Evolutionary conservation across 2,797 vertebrate genomes (phyloP).

Genomic region (Lutjanus argentimaculatus): DNA sequence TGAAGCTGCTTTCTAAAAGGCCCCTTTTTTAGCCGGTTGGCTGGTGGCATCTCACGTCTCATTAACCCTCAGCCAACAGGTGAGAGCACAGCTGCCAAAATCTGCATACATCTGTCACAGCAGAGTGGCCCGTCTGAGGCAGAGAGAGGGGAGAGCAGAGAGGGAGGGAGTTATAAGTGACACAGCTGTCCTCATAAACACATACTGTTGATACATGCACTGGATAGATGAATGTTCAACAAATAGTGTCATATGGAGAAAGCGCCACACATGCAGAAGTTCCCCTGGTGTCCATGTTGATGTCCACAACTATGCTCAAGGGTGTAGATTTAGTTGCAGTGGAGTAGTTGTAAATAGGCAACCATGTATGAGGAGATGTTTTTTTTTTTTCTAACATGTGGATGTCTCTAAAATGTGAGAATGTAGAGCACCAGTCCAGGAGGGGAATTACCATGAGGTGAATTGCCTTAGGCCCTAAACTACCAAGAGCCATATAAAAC

Average conservation of each 20-base stretch:
- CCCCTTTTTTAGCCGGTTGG: slow-evolving; percentile 21
- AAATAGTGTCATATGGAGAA: slow-evolving; percentile 20
- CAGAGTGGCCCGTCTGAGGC: slow-evolving; percentile 31
- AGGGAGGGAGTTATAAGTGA: slow-evolving; percentile 41
- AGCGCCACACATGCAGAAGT: background rate
- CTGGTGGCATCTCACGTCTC: slow-evolving; percentile 70
- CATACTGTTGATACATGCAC: slow-evolving; percentile 24
- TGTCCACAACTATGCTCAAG: background rate
- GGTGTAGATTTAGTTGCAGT: background rate
- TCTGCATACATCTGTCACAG: slow-evolving; percentile 76
- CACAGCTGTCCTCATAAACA: slow-evolving; percentile 72
- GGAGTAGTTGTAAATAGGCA: too few species aligned
- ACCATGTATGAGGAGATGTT: too few species aligned
- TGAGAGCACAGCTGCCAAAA: slow-evolving; percentile 80
- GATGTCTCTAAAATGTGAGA: background rate
- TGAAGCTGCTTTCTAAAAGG: slow-evolving; percentile 30
- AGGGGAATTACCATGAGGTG: too few species aligned
- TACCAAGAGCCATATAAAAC: too few species aligned
- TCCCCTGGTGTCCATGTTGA: background rate
- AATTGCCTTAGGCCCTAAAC: too few species aligned
- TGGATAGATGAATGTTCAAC: slow-evolving; percentile 6
- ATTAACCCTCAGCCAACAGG: slow-evolving; percentile 77
- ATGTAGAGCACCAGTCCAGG: too few species aligned
- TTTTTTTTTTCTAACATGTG: too few species aligned
- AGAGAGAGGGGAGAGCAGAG: background rate